phyloP scores from a whole-genome alignment of 2,113 vertebrate genomes.

The Geococcyx californianus region DNA sequence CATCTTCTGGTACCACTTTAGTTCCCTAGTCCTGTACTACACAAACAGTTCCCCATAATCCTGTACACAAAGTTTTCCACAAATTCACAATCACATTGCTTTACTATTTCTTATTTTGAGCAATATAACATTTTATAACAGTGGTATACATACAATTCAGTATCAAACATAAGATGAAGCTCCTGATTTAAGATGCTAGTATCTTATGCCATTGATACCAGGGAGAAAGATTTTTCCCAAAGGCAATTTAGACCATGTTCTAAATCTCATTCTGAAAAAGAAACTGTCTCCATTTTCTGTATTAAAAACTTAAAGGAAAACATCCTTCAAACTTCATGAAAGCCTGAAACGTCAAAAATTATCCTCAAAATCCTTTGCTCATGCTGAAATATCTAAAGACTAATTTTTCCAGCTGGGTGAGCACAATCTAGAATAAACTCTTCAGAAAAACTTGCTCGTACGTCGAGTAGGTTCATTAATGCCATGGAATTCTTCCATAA shows the following conservation, averaged over 20 bases:
- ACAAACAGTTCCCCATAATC: background rate
- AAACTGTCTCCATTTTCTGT: background rate
- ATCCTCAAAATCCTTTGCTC: background rate
- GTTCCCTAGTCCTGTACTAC: background rate
- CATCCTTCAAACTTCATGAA: background rate
- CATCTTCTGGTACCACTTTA: background rate
- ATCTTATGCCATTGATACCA: background rate
- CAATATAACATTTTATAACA: background rate
- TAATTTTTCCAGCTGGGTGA: background rate
- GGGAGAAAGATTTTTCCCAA: background rate
- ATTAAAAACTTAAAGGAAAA: background rate
- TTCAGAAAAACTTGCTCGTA: background rate
- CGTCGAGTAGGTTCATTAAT: background rate
- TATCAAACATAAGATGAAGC: background rate
- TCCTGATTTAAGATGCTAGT: background rate
- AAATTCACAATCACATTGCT: background rate
- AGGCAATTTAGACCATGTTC: background rate
- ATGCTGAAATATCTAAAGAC: background rate
- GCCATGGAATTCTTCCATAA: background rate
- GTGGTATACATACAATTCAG: background rate
- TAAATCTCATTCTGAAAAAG: background rate
- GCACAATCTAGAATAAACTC: background rate
- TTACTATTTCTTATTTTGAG: background rate
- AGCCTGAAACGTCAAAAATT: background rate
- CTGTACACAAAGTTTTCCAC: rapidly evolving